phyloP scores from a whole-genome alignment of 2,797 vertebrate species.

The Parauchenoglanis punctatus region DNA sequence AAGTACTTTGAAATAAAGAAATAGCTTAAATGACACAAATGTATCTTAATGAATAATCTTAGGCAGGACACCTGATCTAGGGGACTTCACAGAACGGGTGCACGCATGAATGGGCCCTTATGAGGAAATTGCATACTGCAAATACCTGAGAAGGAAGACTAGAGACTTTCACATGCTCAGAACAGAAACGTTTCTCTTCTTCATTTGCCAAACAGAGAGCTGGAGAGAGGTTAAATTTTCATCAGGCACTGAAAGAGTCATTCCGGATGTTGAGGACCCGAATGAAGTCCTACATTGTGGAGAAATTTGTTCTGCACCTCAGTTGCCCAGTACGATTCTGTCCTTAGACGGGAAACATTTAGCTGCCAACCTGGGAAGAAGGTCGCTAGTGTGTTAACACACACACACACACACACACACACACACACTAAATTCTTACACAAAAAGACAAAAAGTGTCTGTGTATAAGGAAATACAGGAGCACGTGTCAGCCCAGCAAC shows the following conservation, averaged over 20 bases:
- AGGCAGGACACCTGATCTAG: background rate
- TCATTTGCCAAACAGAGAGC: conserved; percentile 27
- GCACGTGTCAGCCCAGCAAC: conserved; percentile 13
- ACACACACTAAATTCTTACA: conserved; percentile 13
- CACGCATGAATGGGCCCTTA: conserved; percentile 43
- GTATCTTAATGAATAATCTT: conserved; percentile 7
- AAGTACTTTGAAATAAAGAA: background rate
- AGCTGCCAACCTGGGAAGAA: conserved; percentile 45
- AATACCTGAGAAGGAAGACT: conserved; percentile 48
- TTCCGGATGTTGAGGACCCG: conserved; percentile 44
- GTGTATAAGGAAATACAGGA: conserved; percentile 29
- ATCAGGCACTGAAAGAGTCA: conserved; percentile 54
- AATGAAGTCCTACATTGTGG: conserved; percentile 72
- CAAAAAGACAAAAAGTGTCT: conserved; percentile 24
- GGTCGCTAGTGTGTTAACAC: conserved; percentile 39
- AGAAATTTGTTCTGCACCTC: conserved; percentile 48
- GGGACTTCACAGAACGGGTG: conserved; percentile 15
- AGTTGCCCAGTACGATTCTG: conserved; percentile 53
- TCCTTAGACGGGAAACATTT: conserved; percentile 45
- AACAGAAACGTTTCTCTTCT: conserved; percentile 47
- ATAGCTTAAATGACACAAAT: background rate
- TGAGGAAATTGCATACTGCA: conserved; percentile 32
- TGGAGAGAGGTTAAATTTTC: conserved; percentile 63
- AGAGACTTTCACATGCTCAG: conserved; percentile 47
- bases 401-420: conserved; percentile 17